These are phyloP conservation scores for Glaucomys volans DNA, from an alignment of 2,113 vertebrate species.

Conservation along the genomic window DNA sequence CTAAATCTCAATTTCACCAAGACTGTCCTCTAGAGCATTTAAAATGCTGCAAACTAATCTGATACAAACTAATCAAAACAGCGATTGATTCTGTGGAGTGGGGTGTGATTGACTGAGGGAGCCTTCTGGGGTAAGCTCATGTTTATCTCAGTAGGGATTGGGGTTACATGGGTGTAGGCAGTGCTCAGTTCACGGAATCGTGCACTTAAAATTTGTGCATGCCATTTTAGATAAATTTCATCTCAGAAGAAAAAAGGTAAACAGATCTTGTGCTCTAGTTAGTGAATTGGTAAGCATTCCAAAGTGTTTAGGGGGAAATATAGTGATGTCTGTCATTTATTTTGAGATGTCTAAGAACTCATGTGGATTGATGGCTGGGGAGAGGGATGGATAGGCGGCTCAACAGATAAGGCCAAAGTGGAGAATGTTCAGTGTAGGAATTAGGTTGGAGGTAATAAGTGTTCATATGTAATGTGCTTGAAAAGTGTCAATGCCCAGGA, in stretches of 20 bases:
- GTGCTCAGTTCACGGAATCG: background rate
- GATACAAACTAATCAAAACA: background rate
- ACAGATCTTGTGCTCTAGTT: background rate
- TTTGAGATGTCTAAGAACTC: background rate
- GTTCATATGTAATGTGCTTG: background rate
- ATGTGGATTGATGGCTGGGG: background rate
- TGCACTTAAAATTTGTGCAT: background rate
- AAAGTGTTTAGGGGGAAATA: background rate
- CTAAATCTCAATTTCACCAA: background rate
- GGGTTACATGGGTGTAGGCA: background rate
- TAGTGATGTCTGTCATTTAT: background rate
- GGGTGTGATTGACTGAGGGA: background rate
- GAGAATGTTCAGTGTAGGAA: background rate
- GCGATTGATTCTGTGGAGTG: background rate
- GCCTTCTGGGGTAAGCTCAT: background rate
- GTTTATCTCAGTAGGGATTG: background rate
- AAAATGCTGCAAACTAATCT: background rate
- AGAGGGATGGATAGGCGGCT: background rate
- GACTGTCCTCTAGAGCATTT: background rate
- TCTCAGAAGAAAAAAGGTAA: background rate
- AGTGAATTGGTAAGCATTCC: background rate
- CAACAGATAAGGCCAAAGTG: background rate
- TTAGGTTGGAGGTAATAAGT: background rate
- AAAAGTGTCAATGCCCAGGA: background rate
- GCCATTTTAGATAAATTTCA: constrained; percentile 26